Percentiles rank a stretch among this genome's conserved stretches.
Evolutionary conservation across 1,140 invertebrate genomes (phyloP).

Genomic region (Rhynchophorus ferrugineus): DNA sequence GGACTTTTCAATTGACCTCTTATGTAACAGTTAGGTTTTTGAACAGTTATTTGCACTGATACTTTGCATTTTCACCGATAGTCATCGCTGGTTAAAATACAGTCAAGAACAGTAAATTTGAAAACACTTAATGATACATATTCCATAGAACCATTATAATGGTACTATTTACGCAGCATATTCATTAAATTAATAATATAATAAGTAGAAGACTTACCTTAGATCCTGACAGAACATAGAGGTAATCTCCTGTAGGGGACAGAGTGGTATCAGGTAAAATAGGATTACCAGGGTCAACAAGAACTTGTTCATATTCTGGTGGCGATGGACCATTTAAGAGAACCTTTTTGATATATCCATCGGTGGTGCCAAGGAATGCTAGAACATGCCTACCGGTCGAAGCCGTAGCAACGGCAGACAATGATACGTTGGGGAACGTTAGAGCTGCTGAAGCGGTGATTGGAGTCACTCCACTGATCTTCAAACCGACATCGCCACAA

Average conservation of each 20-base stretch:
- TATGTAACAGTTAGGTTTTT: too few species aligned
- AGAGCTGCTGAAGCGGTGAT: conserved; percentile 66
- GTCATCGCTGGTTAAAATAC: too few species aligned
- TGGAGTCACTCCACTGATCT: conserved; percentile 82
- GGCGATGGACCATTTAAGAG: conserved; percentile 56
- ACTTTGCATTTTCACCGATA: too few species aligned
- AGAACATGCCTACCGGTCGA: conserved; percentile 83
- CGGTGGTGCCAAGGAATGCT: conserved; percentile 79
- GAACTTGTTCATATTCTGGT: conserved; percentile 69
- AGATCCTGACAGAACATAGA: conserved; percentile 64
- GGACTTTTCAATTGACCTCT: too few species aligned
- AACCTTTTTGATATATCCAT: conserved; percentile 74
- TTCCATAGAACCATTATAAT: too few species aligned
- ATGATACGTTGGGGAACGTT: conserved; percentile 69
- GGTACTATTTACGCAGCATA: too few species aligned
- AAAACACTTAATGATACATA: too few species aligned
- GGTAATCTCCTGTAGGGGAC: conserved; percentile 64
- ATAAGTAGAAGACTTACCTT: conserved; percentile 45
- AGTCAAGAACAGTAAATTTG: too few species aligned
- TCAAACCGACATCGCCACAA: conserved; percentile 85
- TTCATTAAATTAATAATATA: too few species aligned
- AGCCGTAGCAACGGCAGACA: conserved; percentile 75
- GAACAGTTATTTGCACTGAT: too few species aligned
- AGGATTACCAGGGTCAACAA: conserved; percentile 60
- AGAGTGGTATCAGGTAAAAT: conserved; percentile 78